Conservation (phyloP, 2,113 vertebrate genomes). For the Odobenus rosmarus region DNA sequence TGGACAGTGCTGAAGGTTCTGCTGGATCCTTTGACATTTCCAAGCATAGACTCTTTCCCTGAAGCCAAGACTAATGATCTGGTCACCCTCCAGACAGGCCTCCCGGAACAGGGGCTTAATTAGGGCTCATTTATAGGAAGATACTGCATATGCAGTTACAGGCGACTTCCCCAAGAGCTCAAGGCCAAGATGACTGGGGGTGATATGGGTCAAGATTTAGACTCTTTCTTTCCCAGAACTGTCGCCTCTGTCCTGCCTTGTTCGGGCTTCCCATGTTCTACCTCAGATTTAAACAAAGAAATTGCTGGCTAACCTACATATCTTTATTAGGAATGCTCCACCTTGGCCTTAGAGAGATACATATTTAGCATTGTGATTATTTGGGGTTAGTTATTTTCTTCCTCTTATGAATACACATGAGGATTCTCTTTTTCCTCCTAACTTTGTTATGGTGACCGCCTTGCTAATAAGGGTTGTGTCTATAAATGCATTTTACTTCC, state of each 20-base stretch:
- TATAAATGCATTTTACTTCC: slow-evolving; percentile 39
- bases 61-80: slow-evolving; percentile 63
- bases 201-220: slow-evolving; percentile 26
- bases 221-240: slow-evolving; percentile 36
- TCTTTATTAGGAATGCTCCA: slow-evolving; percentile 23
- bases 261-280: neutral
- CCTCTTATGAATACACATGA: slow-evolving; percentile 66
- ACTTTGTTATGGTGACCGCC: slow-evolving; percentile 60
- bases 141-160: neutral
- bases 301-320: neutral
- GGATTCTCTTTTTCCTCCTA: slow-evolving; percentile 54
- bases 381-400: slow-evolving; percentile 62
- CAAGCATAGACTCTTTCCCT: slow-evolving; percentile 14
- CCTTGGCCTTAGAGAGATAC: slow-evolving; percentile 23
- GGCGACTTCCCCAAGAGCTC: slow-evolving; percentile 14
- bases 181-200: slow-evolving; percentile 5
- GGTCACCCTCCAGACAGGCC: slow-evolving; percentile 35
- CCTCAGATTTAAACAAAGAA: slow-evolving; percentile 45
- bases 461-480: slow-evolving; percentile 56
- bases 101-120: slow-evolving; percentile 30
- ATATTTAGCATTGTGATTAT: slow-evolving; percentile 51
- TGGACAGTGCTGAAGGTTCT: neutral
- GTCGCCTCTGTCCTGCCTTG: neutral
- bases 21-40: slow-evolving; percentile 5
- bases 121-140: slow-evolving; percentile 62